phyloP scores from a whole-genome alignment of 2,888 invertebrate species.

The Neoaliturus tenellus region DNA sequence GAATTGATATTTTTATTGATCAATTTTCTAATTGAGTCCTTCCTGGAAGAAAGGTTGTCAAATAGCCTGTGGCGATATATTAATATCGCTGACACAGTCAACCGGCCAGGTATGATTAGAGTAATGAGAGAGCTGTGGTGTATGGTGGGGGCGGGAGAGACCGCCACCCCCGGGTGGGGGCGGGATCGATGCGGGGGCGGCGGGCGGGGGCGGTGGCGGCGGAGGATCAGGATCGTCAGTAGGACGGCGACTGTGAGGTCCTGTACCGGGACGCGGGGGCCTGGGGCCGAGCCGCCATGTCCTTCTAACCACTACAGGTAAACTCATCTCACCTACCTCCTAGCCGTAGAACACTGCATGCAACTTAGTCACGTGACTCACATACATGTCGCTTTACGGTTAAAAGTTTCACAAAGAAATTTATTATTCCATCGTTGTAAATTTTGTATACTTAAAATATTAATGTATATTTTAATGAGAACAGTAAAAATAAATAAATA shows the following conservation, averaged over 20 bases:
- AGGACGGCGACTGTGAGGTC: conserved; percentile 46
- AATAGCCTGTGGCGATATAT: background rate
- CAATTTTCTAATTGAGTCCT: no score
- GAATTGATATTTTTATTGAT: no score
- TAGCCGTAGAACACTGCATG: no score
- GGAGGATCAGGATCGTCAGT: conserved; percentile 14
- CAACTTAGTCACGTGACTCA: no score
- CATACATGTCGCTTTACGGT: no score
- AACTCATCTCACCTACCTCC: background rate
- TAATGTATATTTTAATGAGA: no score
- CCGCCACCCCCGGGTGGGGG: conserved; percentile 20
- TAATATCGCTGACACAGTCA: background rate
- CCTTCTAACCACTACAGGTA: conserved; percentile 35
- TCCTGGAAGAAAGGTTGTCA: no score
- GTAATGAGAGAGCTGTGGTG: background rate
- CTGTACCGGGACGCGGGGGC: conserved; percentile 34
- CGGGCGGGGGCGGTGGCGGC: background rate
- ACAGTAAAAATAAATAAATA: no score
- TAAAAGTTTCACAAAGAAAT: no score
- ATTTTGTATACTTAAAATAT: no score
- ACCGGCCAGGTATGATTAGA: conserved; percentile 42
- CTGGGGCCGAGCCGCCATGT: conserved; percentile 40
- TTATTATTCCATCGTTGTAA: no score
- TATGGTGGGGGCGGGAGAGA: background rate
- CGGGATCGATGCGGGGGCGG: background rate